Evolutionary conservation across 2,888 invertebrate species (phyloP).

Genomic region (Mechanitis mazaeus): DNA sequence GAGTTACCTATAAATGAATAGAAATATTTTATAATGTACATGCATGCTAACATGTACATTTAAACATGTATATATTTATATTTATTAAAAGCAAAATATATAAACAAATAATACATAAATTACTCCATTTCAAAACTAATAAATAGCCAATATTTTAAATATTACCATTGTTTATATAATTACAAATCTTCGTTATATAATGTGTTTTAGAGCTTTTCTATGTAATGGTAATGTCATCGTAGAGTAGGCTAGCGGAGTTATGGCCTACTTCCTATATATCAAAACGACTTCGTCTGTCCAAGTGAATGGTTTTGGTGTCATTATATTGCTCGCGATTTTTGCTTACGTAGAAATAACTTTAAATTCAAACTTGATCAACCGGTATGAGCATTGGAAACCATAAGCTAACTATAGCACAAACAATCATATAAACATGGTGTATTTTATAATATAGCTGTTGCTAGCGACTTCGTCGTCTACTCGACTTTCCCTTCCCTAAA

Average conservation of each 20-base stretch:
- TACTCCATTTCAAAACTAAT: too few species aligned
- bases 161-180: too few species aligned
- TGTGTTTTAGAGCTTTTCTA: too few species aligned
- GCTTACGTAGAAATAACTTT: slow-evolving; percentile 20
- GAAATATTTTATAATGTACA: background rate
- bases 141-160: too few species aligned
- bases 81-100: too few species aligned
- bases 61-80: background rate
- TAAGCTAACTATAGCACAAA: background rate
- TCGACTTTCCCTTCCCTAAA: too few species aligned
- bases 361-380: slow-evolving; percentile 6
- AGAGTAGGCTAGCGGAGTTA: slow-evolving; percentile 63
- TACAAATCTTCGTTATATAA: too few species aligned
- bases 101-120: too few species aligned
- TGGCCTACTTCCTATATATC: slow-evolving; percentile 60
- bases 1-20: background rate
- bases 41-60: background rate
- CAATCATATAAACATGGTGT: background rate
- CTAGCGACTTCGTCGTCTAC: background rate
- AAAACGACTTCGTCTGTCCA: slow-evolving; percentile 55
- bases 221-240: slow-evolving; percentile 37
- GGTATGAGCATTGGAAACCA: background rate
- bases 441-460: background rate
- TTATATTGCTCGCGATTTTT: slow-evolving; percentile 44
- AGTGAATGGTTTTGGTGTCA: slow-evolving; percentile 50